Conservation (phyloP, 2,113 vertebrate species). For the Dipodomys spectabilis region DNA sequence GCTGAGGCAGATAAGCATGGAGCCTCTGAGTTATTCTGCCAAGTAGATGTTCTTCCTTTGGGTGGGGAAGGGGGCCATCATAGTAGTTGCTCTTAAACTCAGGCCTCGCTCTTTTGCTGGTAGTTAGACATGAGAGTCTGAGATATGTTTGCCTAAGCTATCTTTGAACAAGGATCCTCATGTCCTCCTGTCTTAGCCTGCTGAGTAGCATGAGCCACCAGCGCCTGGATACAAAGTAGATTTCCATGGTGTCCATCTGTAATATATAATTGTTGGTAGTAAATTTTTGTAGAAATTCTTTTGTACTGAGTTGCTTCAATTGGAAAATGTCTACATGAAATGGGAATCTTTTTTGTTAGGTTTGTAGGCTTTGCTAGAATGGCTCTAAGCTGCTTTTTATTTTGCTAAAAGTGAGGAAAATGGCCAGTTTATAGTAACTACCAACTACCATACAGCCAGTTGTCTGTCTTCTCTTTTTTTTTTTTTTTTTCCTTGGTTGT, state of each 20-base stretch:
- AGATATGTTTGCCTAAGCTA: no score
- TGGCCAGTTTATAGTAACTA: neutral
- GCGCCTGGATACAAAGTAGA: no score
- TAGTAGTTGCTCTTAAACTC: no score
- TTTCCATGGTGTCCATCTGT: neutral
- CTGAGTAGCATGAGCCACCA: no score
- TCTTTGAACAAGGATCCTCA: no score
- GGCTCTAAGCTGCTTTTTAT: neutral
- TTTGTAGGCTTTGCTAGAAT: conserved; percentile 24
- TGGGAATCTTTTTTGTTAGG: neutral
- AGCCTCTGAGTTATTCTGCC: neutral
- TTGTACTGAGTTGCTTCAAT: conserved; percentile 27
- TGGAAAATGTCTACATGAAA: neutral
- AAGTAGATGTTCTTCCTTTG: neutral
- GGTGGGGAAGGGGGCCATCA: no score
- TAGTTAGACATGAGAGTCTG: no score
- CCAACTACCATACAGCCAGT: neutral
- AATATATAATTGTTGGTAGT: neutral
- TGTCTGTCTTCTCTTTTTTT: neutral
- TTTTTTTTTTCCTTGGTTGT: no score
- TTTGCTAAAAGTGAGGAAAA: neutral
- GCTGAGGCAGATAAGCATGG: neutral
- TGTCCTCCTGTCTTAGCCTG: no score
- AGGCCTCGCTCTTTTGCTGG: no score
- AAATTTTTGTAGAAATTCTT: neutral